Evolutionary conservation across 2,113 vertebrate genomes (phyloP).

Genomic region (Odocoileus hemionus): DNA sequence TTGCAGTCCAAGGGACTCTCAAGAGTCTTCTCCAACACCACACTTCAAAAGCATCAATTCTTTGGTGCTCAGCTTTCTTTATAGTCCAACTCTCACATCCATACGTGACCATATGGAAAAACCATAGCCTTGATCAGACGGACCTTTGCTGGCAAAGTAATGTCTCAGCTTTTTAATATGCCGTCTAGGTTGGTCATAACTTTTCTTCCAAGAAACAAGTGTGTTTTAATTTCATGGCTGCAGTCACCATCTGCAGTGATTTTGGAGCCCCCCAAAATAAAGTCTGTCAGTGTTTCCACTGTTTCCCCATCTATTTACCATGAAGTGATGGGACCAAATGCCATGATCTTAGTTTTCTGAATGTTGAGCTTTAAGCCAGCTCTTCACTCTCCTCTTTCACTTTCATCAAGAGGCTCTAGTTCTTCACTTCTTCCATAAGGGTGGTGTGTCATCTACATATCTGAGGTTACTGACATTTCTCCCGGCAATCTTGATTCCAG

Average conservation of each 20-base stretch:
- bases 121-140: not conserved
- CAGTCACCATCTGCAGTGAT: not conserved
- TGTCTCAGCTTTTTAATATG: not conserved
- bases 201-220: not conserved
- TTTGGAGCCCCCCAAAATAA: not conserved
- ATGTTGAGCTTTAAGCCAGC: not conserved
- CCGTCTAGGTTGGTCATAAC: not conserved
- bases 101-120: not conserved
- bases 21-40: not conserved
- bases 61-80: not conserved
- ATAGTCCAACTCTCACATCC: not conserved
- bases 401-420: not conserved
- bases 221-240: not conserved
- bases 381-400: not conserved
- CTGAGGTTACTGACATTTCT: not conserved
- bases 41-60: not conserved
- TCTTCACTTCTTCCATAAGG: not conserved
- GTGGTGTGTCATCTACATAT: not conserved
- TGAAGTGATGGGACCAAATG: not conserved
- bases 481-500: not conserved
- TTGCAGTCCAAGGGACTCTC: not conserved
- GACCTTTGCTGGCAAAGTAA: not conserved
- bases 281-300: not conserved
- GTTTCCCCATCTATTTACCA: not conserved
- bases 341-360: not conserved